A percentile compares a stretch with the other conserved stretches of the same genome.
These are phyloP conservation scores for Eulemur mongoz DNA, from an alignment of 2,797 vertebrate species.

Conservation along the genomic window DNA sequence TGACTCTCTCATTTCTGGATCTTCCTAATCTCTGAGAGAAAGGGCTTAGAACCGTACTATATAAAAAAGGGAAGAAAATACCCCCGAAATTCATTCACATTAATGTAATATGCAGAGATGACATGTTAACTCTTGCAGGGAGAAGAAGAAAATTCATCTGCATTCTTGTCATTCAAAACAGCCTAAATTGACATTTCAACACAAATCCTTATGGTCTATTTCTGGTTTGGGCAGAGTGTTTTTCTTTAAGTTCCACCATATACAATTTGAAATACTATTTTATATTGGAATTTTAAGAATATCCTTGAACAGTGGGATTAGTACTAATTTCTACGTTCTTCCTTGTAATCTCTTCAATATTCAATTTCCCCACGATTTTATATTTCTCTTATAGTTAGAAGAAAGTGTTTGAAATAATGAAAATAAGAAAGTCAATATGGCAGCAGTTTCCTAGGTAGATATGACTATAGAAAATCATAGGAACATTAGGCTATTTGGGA, in stretches of 20 bases:
- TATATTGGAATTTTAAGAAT: neutral
- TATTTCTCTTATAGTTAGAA: neutral
- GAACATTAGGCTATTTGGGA: neutral
- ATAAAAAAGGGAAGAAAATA: neutral
- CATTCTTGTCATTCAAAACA: neutral
- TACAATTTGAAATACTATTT: constrained; percentile 3
- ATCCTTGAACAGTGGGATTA: neutral
- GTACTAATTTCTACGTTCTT: neutral
- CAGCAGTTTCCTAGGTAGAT: neutral
- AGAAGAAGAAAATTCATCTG: neutral
- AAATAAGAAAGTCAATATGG: neutral
- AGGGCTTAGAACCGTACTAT: neutral
- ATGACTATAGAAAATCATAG: neutral
- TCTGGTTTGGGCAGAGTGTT: neutral
- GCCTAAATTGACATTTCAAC: constrained; percentile 21
- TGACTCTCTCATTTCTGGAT: neutral
- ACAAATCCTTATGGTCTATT: neutral
- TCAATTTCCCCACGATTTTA: neutral
- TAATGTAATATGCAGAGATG: neutral
- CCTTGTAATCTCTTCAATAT: neutral
- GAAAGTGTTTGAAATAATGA: neutral
- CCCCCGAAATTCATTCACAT: neutral
- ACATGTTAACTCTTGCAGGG: neutral
- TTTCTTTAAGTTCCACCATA: neutral
- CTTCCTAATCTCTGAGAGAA: neutral